Evolutionary conservation across 2,888 invertebrate species (phyloP).

Genomic region (Uloborus plumipes): DNA sequence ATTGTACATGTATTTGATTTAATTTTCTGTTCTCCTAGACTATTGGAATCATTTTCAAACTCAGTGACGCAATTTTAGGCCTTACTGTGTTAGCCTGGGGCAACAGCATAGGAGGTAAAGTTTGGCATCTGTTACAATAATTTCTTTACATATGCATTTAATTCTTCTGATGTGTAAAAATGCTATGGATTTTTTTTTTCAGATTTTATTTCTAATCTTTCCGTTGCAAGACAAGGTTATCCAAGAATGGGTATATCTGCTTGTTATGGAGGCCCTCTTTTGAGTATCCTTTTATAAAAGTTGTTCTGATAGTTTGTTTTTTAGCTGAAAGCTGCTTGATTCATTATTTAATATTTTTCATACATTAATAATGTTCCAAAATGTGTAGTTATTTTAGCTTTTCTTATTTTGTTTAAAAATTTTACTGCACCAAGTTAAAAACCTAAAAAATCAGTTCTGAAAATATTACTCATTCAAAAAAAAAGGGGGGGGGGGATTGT

Average conservation of each 20-base stretch:
- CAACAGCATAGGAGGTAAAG: slow-evolving; percentile 65
- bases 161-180: neutral
- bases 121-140: no score
- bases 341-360: no score
- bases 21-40: slow-evolving; percentile 73
- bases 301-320: no score
- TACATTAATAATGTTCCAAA: neutral
- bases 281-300: slow-evolving; percentile 74
- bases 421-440: no score
- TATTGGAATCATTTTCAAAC: slow-evolving; percentile 76
- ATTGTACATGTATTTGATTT: neutral
- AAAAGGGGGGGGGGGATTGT: no score
- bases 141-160: neutral
- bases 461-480: no score
- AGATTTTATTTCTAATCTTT: slow-evolving; percentile 77
- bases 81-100: slow-evolving; percentile 78
- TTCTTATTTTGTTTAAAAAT: no score
- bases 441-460: no score
- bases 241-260: slow-evolving; percentile 79
- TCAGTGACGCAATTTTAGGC: slow-evolving; percentile 77
- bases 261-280: slow-evolving; percentile 79
- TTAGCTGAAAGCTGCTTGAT: no score
- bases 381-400: neutral
- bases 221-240: slow-evolving; percentile 77
- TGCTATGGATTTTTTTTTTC: slow-evolving; percentile 27